These are phyloP conservation scores for Alsophila aescularia DNA, from an alignment of 2,888 invertebrate species.

Conservation along the genomic window DNA sequence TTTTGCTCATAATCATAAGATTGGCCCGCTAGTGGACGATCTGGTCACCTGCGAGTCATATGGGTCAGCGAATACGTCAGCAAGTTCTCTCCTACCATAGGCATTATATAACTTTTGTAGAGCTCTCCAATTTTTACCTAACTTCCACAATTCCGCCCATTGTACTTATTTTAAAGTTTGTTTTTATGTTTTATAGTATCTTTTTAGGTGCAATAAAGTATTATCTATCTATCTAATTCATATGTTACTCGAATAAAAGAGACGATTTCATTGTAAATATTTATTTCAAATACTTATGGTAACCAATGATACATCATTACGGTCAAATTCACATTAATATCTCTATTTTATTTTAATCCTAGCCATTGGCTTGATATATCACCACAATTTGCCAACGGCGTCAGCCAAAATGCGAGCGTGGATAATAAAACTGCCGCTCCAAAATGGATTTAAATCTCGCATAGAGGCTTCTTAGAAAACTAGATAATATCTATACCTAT, in stretches of 20 bases:
- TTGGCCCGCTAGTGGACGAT: too few relatives aligned
- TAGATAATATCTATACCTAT: conserved; percentile 62
- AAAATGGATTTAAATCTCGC: conserved; percentile 57
- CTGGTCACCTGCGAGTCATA: too few relatives aligned
- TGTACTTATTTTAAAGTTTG: too few relatives aligned
- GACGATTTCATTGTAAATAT: conserved; percentile 76
- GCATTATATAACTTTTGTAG: too few relatives aligned
- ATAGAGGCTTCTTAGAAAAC: conserved; percentile 70
- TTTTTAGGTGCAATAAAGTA: too few relatives aligned
- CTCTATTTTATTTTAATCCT: conserved; percentile 54
- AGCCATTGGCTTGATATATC: conserved; percentile 77
- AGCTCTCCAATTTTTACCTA: too few relatives aligned
- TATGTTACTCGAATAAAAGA: conserved; percentile 41
- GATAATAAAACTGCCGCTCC: conserved; percentile 44
- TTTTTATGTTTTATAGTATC: too few relatives aligned
- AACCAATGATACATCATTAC: conserved; percentile 83
- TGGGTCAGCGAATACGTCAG: too few relatives aligned
- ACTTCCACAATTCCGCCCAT: too few relatives aligned
- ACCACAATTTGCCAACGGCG: conserved; percentile 66
- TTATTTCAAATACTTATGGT: conserved; percentile 85
- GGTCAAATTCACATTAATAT: conserved; percentile 66
- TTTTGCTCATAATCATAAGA: too few relatives aligned
- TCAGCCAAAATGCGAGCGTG: conserved; percentile 58
- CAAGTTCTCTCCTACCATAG: too few relatives aligned
- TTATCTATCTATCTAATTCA: too few relatives aligned